A percentile compares a stretch with the other conserved stretches of the same genome.
These are phyloP conservation scores for Pipistrellus kuhlii DNA, from an alignment of 2,797 vertebrate genomes.

Conservation along the genomic window DNA sequence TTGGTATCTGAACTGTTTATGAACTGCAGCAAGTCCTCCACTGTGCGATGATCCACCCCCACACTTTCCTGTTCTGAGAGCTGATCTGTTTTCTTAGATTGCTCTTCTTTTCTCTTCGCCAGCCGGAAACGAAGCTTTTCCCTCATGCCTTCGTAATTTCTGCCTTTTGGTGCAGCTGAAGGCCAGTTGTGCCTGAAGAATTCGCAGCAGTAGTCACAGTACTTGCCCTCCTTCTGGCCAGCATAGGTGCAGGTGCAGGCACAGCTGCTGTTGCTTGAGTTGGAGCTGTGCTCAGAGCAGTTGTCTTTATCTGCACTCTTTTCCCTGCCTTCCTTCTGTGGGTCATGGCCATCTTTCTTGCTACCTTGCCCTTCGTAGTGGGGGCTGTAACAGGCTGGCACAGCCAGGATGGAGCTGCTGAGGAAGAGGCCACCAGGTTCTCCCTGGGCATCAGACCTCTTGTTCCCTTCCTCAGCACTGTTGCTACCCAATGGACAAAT, in stretches of 20 bases:
- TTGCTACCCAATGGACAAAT: too few relatives aligned
- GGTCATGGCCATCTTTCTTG: neutral
- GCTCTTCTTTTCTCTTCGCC: neutral
- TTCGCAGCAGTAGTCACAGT: neutral
- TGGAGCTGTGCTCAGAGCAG: neutral
- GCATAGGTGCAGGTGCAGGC: neutral
- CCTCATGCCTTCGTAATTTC: neutral
- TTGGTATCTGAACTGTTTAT: slow-evolving; percentile 89
- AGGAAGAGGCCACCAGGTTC: neutral
- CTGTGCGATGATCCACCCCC: neutral
- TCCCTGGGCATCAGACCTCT: neutral
- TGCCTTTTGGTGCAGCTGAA: neutral
- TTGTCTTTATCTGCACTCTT: neutral
- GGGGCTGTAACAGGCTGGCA: too few relatives aligned
- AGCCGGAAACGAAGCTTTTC: neutral
- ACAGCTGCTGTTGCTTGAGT: neutral
- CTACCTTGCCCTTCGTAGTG: neutral
- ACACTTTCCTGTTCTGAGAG: neutral
- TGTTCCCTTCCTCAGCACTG: neutral
- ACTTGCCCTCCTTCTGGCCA: neutral
- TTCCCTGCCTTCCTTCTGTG: neutral
- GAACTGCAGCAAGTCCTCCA: slow-evolving; percentile 9
- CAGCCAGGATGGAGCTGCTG: too few relatives aligned
- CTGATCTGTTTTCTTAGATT: neutral
- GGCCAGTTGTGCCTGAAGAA: neutral